Conservation (phyloP, 2,888 invertebrate species). For the Corbicula japonica region DNA sequence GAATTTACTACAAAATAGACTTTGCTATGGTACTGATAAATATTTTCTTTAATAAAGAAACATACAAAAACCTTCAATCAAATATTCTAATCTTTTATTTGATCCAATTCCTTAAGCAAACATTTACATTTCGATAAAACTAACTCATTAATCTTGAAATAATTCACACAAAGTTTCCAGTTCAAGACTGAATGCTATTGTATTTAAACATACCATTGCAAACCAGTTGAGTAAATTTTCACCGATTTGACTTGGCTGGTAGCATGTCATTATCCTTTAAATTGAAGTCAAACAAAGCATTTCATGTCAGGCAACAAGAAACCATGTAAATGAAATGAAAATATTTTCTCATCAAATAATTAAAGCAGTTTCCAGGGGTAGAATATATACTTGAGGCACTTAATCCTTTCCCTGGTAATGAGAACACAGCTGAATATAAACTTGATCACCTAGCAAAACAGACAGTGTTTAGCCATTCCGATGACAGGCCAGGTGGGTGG, state of each 20-base stretch:
- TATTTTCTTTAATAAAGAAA: conserved; percentile 12
- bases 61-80: conserved; percentile 1
- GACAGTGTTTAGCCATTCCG: too few species aligned
- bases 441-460: not conserved
- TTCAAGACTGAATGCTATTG: too few species aligned
- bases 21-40: conserved; percentile 13
- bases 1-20: too few species aligned
- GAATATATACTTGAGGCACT: not conserved
- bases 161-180: conserved; percentile 21
- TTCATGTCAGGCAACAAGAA: too few species aligned
- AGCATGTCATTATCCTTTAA: too few species aligned
- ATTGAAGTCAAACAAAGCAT: too few species aligned
- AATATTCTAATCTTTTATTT: conserved; percentile 17
- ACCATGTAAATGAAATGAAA: not conserved
- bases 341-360: conserved; percentile 1
- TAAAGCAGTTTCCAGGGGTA: not conserved
- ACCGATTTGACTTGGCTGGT: too few species aligned
- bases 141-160: conserved; percentile 16
- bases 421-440: too few species aligned
- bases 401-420: conserved; percentile 1
- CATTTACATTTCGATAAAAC: conserved; percentile 31
- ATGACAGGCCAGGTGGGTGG: too few species aligned
- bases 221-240: too few species aligned
- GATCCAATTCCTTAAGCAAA: conserved; percentile 30
- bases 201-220: too few species aligned